Evolutionary conservation across 2,888 invertebrate genomes (phyloP), one percentile per base, ranked within the genome.

Genomic region (Thymelicus acteon): DNA sequence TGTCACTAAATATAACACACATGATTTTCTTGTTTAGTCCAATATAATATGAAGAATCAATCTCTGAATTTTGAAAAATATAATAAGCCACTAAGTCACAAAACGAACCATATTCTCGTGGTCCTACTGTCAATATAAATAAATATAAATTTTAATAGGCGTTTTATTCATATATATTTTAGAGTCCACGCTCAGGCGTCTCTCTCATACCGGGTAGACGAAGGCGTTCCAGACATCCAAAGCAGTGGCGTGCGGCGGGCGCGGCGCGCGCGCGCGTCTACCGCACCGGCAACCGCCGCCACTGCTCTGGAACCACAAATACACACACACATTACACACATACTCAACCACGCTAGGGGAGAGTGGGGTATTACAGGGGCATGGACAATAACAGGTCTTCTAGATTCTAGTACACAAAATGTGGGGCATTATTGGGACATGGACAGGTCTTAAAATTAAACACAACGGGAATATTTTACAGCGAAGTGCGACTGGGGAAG

Each of bases 161-260:
- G 40, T 40, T 40, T 40, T 40, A 10, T 40, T 40, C 40, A 40
- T 10, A 10, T 7, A 40, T 62, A 37, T 39, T 19, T 40, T 8
- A 68, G 77, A 77, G 76, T 79, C 77, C 81, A 82, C 88, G 84
- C 86, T 85, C 90, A 88, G 85, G 87, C 88, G 85, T 89, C 89
- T 79, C 87, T 89, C 91, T 83, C 82, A 95, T 95, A 95, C 95
- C 95, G 95, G 95, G 90, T 95, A 93, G 86, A 94, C 94, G 93
- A 94, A 94, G 94, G 95, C 95, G 94, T 95, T 95, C 95, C 95
- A 95, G 85, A 93, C 92, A 88, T 94, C 94, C 94, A 94, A 94
- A 94, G 95, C 95, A 95, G 95, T 94, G 95, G 95, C 95, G 95
- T 95, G 95, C 95, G 95, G 95, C 92, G 95, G 95, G 93, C 95